Conservation (phyloP, 2,888 invertebrate species). For the Thelaira solivaga region DNA sequence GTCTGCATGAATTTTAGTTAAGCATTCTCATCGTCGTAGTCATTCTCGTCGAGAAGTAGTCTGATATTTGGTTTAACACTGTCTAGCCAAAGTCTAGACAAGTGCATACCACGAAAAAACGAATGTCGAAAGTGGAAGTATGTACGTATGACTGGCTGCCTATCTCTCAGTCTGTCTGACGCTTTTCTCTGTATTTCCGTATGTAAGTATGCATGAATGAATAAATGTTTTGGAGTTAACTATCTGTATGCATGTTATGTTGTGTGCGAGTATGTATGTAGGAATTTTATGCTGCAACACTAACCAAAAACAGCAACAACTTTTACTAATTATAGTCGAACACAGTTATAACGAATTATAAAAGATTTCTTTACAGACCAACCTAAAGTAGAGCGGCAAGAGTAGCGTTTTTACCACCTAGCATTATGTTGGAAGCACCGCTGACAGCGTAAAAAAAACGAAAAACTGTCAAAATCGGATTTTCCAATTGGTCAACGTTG, state of each 20-base stretch:
- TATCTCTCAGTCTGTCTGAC: background rate
- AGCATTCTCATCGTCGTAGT: slow-evolving; percentile 46
- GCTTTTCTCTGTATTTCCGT: background rate
- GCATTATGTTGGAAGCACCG: no score
- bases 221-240: slow-evolving; percentile 38
- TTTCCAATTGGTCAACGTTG: no score
- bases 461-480: no score
- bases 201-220: slow-evolving; percentile 32
- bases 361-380: no score
- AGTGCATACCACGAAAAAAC: slow-evolving; percentile 66
- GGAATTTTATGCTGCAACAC: slow-evolving; percentile 52
- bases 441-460: no score
- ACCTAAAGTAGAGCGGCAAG: no score
- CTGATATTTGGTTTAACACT: slow-evolving; percentile 73
- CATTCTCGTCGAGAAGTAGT: slow-evolving; percentile 52
- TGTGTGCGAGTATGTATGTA: background rate
- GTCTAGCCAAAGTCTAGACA: slow-evolving; percentile 76
- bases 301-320: slow-evolving; percentile 55
- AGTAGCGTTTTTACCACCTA: no score
- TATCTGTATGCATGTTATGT: slow-evolving; percentile 26
- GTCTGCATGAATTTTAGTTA: slow-evolving; percentile 55
- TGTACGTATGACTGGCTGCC: slow-evolving; percentile 31
- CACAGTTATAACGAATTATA: no score
- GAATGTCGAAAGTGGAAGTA: slow-evolving; percentile 59
- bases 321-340: no score